phyloP scores from a whole-genome alignment of 2,113 vertebrate genomes.

The Entelurus aequoreus region DNA sequence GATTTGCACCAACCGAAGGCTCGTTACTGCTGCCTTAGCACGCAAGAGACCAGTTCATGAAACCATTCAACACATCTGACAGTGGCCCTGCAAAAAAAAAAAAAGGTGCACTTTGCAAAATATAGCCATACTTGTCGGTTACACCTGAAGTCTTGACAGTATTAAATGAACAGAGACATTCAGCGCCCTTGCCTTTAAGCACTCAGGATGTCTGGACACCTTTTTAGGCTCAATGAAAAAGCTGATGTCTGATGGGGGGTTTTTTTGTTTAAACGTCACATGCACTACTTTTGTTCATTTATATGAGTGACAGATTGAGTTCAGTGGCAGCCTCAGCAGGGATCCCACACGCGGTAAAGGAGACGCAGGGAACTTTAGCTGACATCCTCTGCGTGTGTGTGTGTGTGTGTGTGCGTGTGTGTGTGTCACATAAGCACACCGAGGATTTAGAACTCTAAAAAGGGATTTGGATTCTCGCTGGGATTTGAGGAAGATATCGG shows the following conservation, averaged over 20 bases:
- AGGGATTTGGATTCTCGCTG: constrained; percentile 40
- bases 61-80: too few relatives aligned
- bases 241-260: background rate
- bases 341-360: constrained; percentile 44
- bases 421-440: constrained; percentile 27
- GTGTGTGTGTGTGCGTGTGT: constrained; percentile 9
- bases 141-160: too few relatives aligned
- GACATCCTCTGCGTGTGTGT: constrained; percentile 34
- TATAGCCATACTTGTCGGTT: too few relatives aligned
- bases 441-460: constrained; percentile 40
- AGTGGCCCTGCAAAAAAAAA: too few relatives aligned
- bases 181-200: constrained; percentile 8
- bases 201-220: constrained; percentile 16
- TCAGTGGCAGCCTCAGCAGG: constrained; percentile 57
- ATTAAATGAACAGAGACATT: constrained; percentile 10
- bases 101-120: too few relatives aligned
- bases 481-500: constrained; percentile 37
- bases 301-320: constrained; percentile 67
- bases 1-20: too few relatives aligned
- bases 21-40: too few relatives aligned
- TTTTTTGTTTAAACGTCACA: constrained; percentile 21
- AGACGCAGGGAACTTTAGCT: constrained; percentile 44
- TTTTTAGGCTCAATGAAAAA: constrained; percentile 35
- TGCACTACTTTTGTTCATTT: constrained; percentile 20
- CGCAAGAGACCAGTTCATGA: too few relatives aligned